Conservation (phyloP, 2,888 invertebrate genomes). For the Apodemia duryi region DNA sequence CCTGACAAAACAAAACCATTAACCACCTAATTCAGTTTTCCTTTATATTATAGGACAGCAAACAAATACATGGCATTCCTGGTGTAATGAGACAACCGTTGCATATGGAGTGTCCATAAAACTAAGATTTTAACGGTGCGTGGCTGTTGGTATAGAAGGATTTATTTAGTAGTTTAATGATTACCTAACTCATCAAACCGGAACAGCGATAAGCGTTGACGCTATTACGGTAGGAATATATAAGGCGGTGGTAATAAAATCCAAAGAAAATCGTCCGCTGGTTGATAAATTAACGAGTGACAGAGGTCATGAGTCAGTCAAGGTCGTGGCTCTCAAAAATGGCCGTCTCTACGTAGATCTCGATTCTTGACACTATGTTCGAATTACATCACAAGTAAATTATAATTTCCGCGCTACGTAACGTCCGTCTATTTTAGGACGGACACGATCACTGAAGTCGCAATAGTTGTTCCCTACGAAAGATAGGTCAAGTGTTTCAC, state of each 20-base stretch:
- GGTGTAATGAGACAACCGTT: too few relatives aligned
- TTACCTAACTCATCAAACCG: too few relatives aligned
- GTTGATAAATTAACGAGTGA: neutral
- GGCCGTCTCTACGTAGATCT: conserved; percentile 9
- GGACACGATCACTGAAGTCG: conserved; percentile 16
- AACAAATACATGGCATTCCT: too few relatives aligned
- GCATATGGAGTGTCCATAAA: too few relatives aligned
- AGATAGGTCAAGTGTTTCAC: conserved; percentile 18
- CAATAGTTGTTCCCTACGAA: conserved; percentile 13
- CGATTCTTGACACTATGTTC: neutral
- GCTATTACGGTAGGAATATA: too few relatives aligned
- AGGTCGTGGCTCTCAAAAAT: conserved; percentile 8
- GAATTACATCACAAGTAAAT: conserved; percentile 27
- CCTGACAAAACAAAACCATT: too few relatives aligned
- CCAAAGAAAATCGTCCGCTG: neutral
- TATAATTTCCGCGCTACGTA: conserved; percentile 16
- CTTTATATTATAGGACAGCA: too few relatives aligned
- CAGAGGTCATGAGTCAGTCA: conserved; percentile 14
- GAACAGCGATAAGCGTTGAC: too few relatives aligned
- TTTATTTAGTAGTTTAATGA: too few relatives aligned
- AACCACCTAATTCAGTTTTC: too few relatives aligned
- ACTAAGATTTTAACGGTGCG: too few relatives aligned
- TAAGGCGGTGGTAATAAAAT: neutral
- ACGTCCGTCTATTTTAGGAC: conserved; percentile 19
- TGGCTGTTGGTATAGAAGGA: too few relatives aligned